These are phyloP conservation scores for Ceuthmochares aereus DNA, from an alignment of 2,113 vertebrate species.

Conservation along the genomic window DNA sequence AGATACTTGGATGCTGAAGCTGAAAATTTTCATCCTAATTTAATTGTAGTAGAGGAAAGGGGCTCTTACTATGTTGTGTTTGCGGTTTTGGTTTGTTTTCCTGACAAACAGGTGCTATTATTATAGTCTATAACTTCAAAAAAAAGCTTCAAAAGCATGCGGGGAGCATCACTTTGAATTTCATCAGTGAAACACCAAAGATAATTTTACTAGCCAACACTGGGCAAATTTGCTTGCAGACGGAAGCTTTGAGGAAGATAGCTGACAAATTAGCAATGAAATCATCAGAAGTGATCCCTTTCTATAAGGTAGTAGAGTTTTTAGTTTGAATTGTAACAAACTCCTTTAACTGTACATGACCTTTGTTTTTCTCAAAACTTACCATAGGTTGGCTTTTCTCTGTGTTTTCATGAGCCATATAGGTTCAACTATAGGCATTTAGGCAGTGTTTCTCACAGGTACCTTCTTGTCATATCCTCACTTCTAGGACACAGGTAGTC, in stretches of 20 bases:
- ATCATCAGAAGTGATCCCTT: background rate
- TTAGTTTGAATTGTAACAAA: background rate
- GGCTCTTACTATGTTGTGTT: background rate
- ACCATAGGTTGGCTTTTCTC: background rate
- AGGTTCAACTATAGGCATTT: background rate
- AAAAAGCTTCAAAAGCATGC: background rate
- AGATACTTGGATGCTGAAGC: background rate
- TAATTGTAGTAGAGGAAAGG: background rate
- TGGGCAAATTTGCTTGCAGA: background rate
- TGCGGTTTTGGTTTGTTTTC: background rate
- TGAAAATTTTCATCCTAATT: background rate
- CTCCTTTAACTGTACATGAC: background rate
- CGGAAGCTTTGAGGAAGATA: background rate
- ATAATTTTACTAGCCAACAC: background rate
- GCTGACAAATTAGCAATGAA: background rate
- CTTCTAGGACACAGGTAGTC: background rate
- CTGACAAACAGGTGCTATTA: background rate
- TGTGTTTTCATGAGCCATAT: background rate
- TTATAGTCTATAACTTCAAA: background rate
- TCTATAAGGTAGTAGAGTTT: background rate
- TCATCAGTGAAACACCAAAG: background rate
- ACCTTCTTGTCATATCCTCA: background rate
- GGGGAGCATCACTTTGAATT: background rate
- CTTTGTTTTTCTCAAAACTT: background rate
- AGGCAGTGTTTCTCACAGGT: background rate